Evolutionary conservation across 2,888 invertebrate genomes (phyloP).

Genomic region (Lamproptera curius): DNA sequence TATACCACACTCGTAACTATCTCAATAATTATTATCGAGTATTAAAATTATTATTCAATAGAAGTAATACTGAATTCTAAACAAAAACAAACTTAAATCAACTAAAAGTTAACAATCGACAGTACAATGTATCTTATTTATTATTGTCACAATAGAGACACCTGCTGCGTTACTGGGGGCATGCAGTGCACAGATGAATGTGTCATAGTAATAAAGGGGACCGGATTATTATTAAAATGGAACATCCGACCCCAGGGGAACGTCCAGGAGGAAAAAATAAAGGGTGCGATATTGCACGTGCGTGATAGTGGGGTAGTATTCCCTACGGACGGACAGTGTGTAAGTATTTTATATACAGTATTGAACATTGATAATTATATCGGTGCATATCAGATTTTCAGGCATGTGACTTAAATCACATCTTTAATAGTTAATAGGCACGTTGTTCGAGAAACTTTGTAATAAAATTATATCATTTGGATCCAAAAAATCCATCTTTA

Average conservation of each 20-base stretch:
- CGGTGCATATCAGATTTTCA: no score
- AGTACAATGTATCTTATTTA: no score
- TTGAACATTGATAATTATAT: no score
- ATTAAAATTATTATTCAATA: no score
- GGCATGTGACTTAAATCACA: no score
- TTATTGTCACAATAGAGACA: slow-evolving; percentile 18
- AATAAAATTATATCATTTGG: not conserved
- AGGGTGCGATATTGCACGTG: slow-evolving; percentile 27
- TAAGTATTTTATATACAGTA: not conserved
- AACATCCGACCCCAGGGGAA: slow-evolving; percentile 34
- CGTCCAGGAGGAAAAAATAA: slow-evolving; percentile 28
- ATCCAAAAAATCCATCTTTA: not conserved
- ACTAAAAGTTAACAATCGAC: no score
- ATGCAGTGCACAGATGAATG: slow-evolving; percentile 33
- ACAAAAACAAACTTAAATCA: no score
- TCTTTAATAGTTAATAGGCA: no score
- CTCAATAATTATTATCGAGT: no score
- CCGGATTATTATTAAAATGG: slow-evolving; percentile 35
- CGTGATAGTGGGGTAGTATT: slow-evolving; percentile 10
- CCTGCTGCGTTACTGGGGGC: slow-evolving; percentile 36
- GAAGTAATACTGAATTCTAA: no score
- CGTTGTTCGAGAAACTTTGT: no score
- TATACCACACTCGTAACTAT: no score
- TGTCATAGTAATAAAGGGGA: slow-evolving; percentile 33
- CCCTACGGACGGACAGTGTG: not conserved